Evolutionary conservation across 2,888 invertebrate genomes (phyloP).

Genomic region (Agrenia bidenticulata): DNA sequence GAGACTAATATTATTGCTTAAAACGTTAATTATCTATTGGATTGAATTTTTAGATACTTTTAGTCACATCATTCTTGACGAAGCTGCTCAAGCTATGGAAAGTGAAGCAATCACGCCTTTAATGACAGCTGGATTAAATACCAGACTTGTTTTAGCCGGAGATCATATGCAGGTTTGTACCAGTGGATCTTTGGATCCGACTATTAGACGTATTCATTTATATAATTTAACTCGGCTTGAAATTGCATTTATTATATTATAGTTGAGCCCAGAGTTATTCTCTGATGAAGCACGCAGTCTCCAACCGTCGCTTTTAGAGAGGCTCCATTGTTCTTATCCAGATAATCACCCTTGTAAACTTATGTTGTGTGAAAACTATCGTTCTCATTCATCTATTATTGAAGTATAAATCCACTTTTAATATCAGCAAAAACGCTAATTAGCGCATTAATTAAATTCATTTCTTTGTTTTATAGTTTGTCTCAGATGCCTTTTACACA

Average conservation of each 20-base stretch:
- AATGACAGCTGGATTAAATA: constrained; percentile 69
- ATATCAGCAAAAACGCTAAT: not conserved
- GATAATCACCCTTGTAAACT: constrained; percentile 74
- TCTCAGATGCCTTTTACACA: constrained; percentile 78
- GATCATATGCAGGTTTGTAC: constrained; percentile 70
- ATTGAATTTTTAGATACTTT: constrained; percentile 63
- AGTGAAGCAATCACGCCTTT: constrained; percentile 80
- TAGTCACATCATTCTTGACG: constrained; percentile 80
- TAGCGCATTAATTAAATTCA: constrained; percentile 8
- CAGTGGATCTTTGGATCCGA: not conserved
- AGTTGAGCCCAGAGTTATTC: constrained; percentile 77
- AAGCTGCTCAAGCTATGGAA: constrained; percentile 84
- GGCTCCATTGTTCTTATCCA: constrained; percentile 75
- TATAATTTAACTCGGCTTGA: not conserved
- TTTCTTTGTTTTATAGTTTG: constrained; percentile 60
- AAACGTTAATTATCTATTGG: constrained; percentile 16
- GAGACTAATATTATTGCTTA: too few species aligned
- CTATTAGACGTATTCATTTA: not conserved
- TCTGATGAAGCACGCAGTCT: constrained; percentile 56
- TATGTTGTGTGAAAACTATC: constrained; percentile 76
- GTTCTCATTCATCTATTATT: constrained; percentile 78
- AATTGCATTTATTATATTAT: too few species aligned
- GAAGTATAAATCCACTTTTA: too few species aligned
- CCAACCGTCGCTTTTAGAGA: constrained; percentile 73
- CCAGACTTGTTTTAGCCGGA: constrained; percentile 77